Percentiles rank a stretch among this genome's conserved stretches.
phyloP scores from a whole-genome alignment of 2,888 invertebrate species.

The Mycalesis mineus region DNA sequence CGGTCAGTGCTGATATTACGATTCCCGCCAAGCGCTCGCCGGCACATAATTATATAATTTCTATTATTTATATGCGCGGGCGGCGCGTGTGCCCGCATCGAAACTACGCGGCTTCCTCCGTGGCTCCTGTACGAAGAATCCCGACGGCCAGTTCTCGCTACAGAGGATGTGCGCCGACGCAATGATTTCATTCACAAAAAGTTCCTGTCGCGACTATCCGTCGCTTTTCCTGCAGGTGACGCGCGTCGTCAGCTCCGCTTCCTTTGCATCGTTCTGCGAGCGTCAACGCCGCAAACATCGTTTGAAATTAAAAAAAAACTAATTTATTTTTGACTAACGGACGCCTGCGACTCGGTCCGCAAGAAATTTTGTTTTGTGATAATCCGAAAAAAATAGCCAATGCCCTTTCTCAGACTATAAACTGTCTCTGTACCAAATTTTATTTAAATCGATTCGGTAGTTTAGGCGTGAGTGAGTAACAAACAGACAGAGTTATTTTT shows the following conservation, averaged over 20 bases:
- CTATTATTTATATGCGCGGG: constrained; percentile 75
- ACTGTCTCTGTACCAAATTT: too few relatives aligned
- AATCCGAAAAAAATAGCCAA: too few relatives aligned
- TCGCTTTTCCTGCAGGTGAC: constrained; percentile 58
- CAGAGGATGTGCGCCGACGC: constrained; percentile 65
- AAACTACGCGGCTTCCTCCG: constrained; percentile 64
- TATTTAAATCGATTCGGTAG: too few relatives aligned
- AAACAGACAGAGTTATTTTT: too few relatives aligned
- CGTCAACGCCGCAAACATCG: too few relatives aligned
- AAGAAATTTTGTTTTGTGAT: too few relatives aligned
- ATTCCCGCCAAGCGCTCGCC: constrained; percentile 58
- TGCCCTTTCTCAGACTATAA: too few relatives aligned
- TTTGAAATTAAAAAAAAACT: too few relatives aligned
- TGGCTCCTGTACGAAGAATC: constrained; percentile 55
- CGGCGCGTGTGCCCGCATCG: constrained; percentile 55
- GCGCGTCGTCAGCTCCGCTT: constrained; percentile 41
- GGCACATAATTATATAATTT: constrained; percentile 75
- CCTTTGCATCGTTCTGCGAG: too few relatives aligned
- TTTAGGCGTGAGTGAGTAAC: too few relatives aligned
- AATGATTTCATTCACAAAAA: constrained; percentile 64
- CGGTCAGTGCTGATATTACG: constrained; percentile 50
- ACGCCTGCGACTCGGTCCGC: too few relatives aligned
- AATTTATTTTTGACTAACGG: too few relatives aligned
- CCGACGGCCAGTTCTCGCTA: constrained; percentile 56
- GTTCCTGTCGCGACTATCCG: constrained; percentile 53